Conservation (phyloP, 2,888 invertebrate species). For the Agriopis leucophaearia region DNA sequence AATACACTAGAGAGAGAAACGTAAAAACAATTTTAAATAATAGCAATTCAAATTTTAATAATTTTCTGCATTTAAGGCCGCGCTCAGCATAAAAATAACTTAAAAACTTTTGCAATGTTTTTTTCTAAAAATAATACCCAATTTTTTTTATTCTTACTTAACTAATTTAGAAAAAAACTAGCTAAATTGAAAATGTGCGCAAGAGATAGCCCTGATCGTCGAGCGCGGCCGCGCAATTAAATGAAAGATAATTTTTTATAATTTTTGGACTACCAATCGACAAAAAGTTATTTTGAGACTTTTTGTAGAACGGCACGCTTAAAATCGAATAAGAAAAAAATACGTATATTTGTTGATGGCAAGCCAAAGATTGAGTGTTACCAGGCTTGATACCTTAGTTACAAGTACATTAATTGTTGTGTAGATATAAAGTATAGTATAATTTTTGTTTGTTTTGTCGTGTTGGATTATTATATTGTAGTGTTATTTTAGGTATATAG, state of each 20-base stretch:
- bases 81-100: no score
- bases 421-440: constrained; percentile 40
- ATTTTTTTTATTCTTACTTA: no score
- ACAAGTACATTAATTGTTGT: constrained; percentile 38
- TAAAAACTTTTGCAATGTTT: no score
- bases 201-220: no score
- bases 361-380: constrained; percentile 48
- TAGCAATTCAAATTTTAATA: neutral
- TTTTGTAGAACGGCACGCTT: constrained; percentile 29
- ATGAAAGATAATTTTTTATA: constrained; percentile 17
- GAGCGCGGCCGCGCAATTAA: no score
- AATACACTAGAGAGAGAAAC: no score
- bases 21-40: no score
- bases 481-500: constrained; percentile 41
- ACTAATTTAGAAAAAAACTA: no score
- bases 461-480: constrained; percentile 38
- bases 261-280: neutral
- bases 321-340: constrained; percentile 22
- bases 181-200: no score
- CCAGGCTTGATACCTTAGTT: constrained; percentile 36
- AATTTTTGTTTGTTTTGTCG: constrained; percentile 39
- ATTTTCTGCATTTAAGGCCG: no score
- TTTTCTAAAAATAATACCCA: no score
- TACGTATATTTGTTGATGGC: constrained; percentile 37
- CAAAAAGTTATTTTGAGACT: neutral